Evolutionary conservation across 2,888 invertebrate species (phyloP).

Genomic region (Epistrophe eligans): DNA sequence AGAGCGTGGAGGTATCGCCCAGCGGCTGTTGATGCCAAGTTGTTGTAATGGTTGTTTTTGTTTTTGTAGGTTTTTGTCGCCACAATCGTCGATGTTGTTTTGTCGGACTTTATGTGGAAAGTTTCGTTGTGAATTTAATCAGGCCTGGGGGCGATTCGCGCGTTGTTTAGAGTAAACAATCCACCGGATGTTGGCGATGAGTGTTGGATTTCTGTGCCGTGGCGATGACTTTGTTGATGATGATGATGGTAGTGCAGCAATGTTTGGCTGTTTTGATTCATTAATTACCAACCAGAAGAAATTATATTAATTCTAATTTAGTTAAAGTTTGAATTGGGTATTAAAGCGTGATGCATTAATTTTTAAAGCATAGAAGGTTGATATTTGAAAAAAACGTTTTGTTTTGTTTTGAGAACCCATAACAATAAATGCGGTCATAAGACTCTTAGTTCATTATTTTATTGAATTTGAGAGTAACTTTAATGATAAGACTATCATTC

Average conservation of each 20-base stretch:
- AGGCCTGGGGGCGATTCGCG: constrained; percentile 68
- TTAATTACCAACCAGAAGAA: constrained; percentile 36
- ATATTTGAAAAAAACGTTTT: too few species aligned
- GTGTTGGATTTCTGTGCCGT: constrained; percentile 64
- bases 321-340: not conserved
- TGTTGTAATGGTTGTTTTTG: constrained; percentile 29
- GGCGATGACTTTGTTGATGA: constrained; percentile 31
- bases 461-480: not conserved
- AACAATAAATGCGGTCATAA: too few species aligned
- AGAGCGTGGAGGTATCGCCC: constrained; percentile 56
- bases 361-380: too few species aligned
- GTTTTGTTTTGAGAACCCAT: too few species aligned
- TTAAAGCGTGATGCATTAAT: not conserved
- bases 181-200: constrained; percentile 74
- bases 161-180: constrained; percentile 73
- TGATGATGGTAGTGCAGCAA: constrained; percentile 7
- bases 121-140: constrained; percentile 75
- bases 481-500: too few species aligned
- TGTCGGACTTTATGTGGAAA: constrained; percentile 73
- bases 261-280: constrained; percentile 41
- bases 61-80: constrained; percentile 29
- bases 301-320: constrained; percentile 3
- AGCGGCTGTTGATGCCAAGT: constrained; percentile 50
- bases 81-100: constrained; percentile 40
- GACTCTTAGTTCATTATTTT: too few species aligned